phyloP scores from a whole-genome alignment of 2,888 invertebrate genomes.

The Marronus borbonicus region DNA sequence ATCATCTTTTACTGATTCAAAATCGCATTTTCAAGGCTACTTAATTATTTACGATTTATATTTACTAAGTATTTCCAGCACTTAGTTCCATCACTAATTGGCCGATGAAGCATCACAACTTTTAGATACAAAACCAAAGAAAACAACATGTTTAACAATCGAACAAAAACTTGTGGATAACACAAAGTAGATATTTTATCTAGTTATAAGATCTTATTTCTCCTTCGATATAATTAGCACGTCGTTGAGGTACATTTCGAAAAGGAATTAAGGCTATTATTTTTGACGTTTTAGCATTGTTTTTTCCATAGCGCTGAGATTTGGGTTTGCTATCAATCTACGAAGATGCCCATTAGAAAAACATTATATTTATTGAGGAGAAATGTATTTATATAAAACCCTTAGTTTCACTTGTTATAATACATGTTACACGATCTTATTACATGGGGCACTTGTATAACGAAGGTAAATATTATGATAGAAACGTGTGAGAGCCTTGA shows the following conservation, averaged over 20 bases:
- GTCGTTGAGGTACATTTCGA: neutral
- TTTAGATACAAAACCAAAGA: neutral
- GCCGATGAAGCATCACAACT: neutral
- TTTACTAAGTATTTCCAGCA: neutral
- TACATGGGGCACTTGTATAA: slow-evolving; percentile 22
- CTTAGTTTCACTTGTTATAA: slow-evolving; percentile 10
- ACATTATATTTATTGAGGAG: neutral
- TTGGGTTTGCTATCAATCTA: too few species aligned
- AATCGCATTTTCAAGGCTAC: slow-evolving; percentile 3
- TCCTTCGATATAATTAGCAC: neutral
- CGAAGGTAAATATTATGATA: slow-evolving; percentile 31
- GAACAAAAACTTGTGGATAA: neutral
- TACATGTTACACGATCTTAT: slow-evolving; percentile 25
- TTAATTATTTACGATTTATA: slow-evolving; percentile 19
- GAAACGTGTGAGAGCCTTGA: slow-evolving; percentile 38
- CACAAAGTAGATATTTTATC: neutral
- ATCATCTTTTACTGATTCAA: slow-evolving; percentile 13
- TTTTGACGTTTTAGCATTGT: too few species aligned
- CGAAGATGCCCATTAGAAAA: neutral
- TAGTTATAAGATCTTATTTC: neutral
- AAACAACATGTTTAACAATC: neutral
- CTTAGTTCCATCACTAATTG: slow-evolving; percentile 6
- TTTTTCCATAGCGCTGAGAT: too few species aligned
- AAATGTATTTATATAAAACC: slow-evolving; percentile 1
- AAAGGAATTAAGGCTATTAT: neutral